Evolutionary conservation across 2,797 vertebrate species (phyloP).

Genomic region (Falco rusticolus): DNA sequence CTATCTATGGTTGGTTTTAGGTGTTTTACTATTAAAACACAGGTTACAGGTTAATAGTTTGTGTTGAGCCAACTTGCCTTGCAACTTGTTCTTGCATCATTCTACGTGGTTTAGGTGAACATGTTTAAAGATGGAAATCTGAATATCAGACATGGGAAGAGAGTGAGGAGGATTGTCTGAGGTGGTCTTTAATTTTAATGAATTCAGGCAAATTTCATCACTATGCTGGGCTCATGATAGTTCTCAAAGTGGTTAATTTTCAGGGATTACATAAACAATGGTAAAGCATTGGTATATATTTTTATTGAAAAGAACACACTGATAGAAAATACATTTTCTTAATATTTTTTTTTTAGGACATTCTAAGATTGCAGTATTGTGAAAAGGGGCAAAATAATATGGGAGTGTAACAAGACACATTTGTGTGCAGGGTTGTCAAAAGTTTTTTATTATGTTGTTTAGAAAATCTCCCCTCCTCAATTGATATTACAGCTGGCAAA

Average conservation of each 20-base stretch:
- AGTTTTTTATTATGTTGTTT: slow-evolving; percentile 32
- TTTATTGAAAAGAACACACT: not conserved
- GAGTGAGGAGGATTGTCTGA: not conserved
- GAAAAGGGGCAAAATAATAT: slow-evolving; percentile 5
- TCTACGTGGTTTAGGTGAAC: not conserved
- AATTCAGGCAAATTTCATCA: not conserved
- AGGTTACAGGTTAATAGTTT: not conserved
- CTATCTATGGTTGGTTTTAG: fast-evolving
- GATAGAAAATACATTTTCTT: not conserved
- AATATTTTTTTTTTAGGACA: not conserved
- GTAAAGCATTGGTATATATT: not conserved
- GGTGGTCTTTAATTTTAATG: not conserved
- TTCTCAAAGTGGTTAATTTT: not conserved
- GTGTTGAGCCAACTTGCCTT: not conserved
- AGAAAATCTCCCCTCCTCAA: not conserved
- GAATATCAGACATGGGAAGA: not conserved
- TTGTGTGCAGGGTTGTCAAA: not conserved
- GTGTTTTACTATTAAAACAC: not conserved
- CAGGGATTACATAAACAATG: not conserved
- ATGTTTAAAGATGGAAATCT: not conserved
- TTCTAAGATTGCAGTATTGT: not conserved
- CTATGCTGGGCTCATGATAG: not conserved
- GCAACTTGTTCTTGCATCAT: not conserved
- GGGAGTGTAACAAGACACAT: not conserved
- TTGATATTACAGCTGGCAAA: slow-evolving; percentile 57